Evolutionary conservation across 2,113 vertebrate species (phyloP).

Genomic region (Albula goreensis): DNA sequence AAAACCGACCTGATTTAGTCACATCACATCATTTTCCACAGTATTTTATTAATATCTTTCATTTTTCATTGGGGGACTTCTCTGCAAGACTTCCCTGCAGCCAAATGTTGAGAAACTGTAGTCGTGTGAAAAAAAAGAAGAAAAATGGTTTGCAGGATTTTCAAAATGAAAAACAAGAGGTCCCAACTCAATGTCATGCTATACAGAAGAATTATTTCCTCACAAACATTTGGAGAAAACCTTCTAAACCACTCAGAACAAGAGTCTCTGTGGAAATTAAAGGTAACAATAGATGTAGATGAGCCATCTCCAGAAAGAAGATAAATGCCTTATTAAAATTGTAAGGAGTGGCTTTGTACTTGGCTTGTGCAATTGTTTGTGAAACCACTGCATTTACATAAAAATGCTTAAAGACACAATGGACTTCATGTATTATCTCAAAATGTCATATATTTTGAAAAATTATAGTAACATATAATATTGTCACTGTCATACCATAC

Average conservation of each 20-base stretch:
- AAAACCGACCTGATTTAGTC: slow-evolving; percentile 56
- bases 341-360: background rate
- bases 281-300: slow-evolving; percentile 3
- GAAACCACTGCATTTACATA: background rate
- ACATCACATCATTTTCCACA: slow-evolving; percentile 55
- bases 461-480: background rate
- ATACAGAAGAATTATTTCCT: slow-evolving; percentile 25
- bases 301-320: no score
- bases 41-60: slow-evolving; percentile 46
- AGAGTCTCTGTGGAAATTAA: slow-evolving; percentile 27
- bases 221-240: slow-evolving; percentile 26
- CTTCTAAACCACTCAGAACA: slow-evolving; percentile 34
- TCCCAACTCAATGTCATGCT: slow-evolving; percentile 14
- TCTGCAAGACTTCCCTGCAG: slow-evolving; percentile 22
- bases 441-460: background rate
- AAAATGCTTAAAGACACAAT: background rate
- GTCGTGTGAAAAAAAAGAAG: background rate
- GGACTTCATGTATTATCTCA: background rate
- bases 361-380: background rate
- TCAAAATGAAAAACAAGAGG: background rate
- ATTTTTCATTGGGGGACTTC: slow-evolving; percentile 38
- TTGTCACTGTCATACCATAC: no score
- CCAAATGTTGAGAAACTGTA: slow-evolving; percentile 25
- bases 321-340: background rate
- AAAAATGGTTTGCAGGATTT: slow-evolving; percentile 22